A percentile compares a stretch with the other conserved stretches of the same genome.
Conservation (phyloP, 2,888 invertebrate genomes). For the Cephonodes hylas region DNA sequence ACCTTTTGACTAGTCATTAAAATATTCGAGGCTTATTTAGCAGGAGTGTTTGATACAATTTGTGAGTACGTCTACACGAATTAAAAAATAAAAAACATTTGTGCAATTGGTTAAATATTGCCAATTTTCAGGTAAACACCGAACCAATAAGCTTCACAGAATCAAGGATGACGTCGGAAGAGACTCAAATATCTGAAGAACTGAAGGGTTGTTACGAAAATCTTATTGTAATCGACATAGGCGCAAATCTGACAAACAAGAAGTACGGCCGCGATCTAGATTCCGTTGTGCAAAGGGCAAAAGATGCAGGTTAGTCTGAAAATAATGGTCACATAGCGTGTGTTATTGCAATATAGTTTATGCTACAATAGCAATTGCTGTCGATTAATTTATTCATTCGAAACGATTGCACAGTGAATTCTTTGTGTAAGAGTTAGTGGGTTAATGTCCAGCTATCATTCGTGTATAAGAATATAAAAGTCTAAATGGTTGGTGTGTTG, state of each 20-base stretch:
- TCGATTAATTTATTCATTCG: conserved; percentile 45
- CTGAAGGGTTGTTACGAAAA: conserved; percentile 93
- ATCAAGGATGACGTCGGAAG: conserved; percentile 77
- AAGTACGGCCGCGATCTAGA: conserved; percentile 96
- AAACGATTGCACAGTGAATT: conserved; percentile 37
- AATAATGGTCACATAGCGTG: conserved; percentile 37
- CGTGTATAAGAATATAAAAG: conserved; percentile 15
- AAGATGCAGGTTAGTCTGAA: conserved; percentile 92
- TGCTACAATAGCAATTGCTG: conserved; percentile 30
- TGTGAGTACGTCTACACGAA: conserved; percentile 51
- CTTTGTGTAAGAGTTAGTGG: conserved; percentile 27
- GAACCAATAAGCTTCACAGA: conserved; percentile 73
- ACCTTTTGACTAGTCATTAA: conserved; percentile 68
- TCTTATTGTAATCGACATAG: conserved; percentile 94
- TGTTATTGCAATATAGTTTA: conserved; percentile 29
- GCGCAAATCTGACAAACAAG: conserved; percentile 96
- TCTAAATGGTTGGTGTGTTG: neutral
- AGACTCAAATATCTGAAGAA: conserved; percentile 73
- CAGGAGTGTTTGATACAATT: conserved; percentile 79
- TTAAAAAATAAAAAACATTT: neutral
- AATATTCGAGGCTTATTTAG: conserved; percentile 73
- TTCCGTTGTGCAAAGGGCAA: conserved; percentile 93
- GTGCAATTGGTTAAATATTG: conserved; percentile 19
- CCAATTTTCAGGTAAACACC: conserved; percentile 71
- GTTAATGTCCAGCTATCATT: conserved; percentile 29